Percentiles rank a stretch among this genome's conserved stretches.
Evolutionary conservation across 2,113 vertebrate genomes (phyloP).

Genomic region (Seriola rivoliana): DNA sequence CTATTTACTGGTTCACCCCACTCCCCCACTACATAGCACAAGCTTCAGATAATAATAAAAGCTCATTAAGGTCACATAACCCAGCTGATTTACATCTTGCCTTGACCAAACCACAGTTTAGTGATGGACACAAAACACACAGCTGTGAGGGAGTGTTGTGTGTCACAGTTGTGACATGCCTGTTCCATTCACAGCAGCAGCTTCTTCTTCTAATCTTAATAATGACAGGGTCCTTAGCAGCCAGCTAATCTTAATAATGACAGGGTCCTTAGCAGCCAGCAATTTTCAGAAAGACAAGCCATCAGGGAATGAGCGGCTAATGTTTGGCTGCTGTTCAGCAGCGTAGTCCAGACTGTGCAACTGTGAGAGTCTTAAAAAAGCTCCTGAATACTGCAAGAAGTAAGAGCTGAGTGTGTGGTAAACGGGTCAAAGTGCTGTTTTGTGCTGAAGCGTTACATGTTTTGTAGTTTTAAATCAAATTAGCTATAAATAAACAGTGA

Average conservation of each 20-base stretch:
- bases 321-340: conserved; percentile 62
- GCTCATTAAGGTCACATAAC: neutral
- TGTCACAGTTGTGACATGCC: conserved; percentile 73
- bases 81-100: neutral
- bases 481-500: neutral
- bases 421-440: neutral
- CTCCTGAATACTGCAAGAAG: neutral
- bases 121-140: conserved; percentile 8
- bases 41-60: neutral
- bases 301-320: conserved; percentile 11
- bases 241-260: conserved; percentile 83
- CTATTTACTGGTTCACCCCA: neutral
- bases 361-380: neutral
- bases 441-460: neutral
- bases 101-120: conserved; percentile 20
- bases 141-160: conserved; percentile 29
- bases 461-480: neutral
- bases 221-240: too few relatives aligned
- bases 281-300: conserved; percentile 71
- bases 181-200: conserved; percentile 50
- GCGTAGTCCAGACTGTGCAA: conserved; percentile 19
- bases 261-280: conserved; percentile 71
- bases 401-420: neutral
- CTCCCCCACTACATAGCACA: neutral
- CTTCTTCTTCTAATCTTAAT: conserved; percentile 76